Base-by-base conservation (phyloP, 2,113 vertebrate genomes). In the Podarcis raffonei region DNA sequence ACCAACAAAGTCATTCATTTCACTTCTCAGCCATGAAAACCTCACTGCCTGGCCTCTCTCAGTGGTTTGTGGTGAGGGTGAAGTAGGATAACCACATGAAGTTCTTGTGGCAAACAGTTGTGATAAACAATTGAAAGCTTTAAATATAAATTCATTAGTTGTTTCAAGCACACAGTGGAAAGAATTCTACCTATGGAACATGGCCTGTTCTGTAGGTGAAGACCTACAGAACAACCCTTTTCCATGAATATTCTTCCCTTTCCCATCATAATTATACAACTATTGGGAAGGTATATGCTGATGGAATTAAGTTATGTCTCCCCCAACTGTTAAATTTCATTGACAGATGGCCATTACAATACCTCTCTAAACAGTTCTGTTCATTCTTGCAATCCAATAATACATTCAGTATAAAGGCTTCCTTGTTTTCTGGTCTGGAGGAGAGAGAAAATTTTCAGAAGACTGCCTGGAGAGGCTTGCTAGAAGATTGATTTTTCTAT, bases 401-500 rank as follows among this genome's bases (percentile, higher is more conserved):
- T 86, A 42, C 25, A 25, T 75, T 8, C n/a, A 66, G 32, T 66
- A 84, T 66, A 74, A 48, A 85, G 25, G 75, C 16, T 68, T 74
- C 81, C n/a, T 57, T 66, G 74, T 91, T 87, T 22, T 89, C 27
- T 90, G 32, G 48, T 62, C 48, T 86, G 37, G n/a, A 81, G 0
- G 12, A 81, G 81, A 87, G 5, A 81, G 42, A 68, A 71, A 81
- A 59, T 62, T 89, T 91, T 91, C 79, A 86, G 48, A 59, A 86
- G 4, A 74, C 30, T 89, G 81, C 62, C 85, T 35, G 65, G 77
- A 83, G 80, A 69, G 86, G 37, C 65, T 79, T 88, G 87, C 82
- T 82, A 39, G 65, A 91, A 90, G 62, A 42, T 22, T 89, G 62
- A 91, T 88, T 92, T 32, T 91, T 89, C 81, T 83, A 4, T 25